phyloP scores from a whole-genome alignment of 2,888 invertebrate genomes.

The Watsonalla cultraria region DNA sequence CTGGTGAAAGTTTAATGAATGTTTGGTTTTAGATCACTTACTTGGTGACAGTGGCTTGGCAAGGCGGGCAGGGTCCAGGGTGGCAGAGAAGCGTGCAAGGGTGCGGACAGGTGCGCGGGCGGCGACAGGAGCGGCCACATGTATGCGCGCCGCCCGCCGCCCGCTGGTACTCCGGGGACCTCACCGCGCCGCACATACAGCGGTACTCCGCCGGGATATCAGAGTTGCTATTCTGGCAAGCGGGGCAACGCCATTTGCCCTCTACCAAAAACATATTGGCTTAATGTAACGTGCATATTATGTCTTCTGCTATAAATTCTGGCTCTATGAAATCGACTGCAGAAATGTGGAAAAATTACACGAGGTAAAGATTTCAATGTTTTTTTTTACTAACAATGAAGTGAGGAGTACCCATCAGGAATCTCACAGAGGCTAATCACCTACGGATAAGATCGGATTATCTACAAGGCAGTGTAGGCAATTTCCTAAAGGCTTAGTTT shows the following conservation, averaged over 20 bases:
- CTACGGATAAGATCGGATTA: too few species aligned
- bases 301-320: too few species aligned
- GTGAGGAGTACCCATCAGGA: too few species aligned
- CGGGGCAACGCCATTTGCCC: slow-evolving; percentile 96
- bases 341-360: too few species aligned
- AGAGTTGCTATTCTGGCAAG: slow-evolving; percentile 91
- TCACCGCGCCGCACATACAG: slow-evolving; percentile 93
- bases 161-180: slow-evolving; percentile 86
- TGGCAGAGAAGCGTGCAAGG: slow-evolving; percentile 92
- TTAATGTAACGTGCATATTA: background rate
- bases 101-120: slow-evolving; percentile 77
- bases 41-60: slow-evolving; percentile 85
- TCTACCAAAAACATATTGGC: slow-evolving; percentile 49
- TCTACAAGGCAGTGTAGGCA: too few species aligned
- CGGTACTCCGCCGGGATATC: slow-evolving; percentile 88
- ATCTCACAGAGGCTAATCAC: too few species aligned
- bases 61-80: slow-evolving; percentile 96
- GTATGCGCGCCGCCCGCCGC: slow-evolving; percentile 88
- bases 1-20: too few species aligned
- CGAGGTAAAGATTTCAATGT: too few species aligned
- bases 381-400: too few species aligned
- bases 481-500: too few species aligned
- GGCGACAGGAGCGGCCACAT: slow-evolving; percentile 93
- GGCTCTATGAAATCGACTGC: too few species aligned
- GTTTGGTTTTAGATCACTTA: slow-evolving; percentile 21